Base-by-base conservation (phyloP, 1,140 invertebrate genomes). In the Euborellia annulipes region DNA sequence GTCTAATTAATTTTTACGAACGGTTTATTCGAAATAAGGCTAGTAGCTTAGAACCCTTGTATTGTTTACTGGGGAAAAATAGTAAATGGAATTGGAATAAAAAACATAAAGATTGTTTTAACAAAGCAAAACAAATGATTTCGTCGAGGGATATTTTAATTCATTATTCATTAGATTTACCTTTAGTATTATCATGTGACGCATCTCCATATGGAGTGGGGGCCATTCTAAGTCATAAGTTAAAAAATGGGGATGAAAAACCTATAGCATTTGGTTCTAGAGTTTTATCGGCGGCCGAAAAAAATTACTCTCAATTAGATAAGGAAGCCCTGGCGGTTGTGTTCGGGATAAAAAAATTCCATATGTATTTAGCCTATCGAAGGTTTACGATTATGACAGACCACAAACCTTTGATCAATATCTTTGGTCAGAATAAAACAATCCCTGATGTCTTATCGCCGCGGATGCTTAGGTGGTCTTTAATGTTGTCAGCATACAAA, bases 321-420 rank as follows among this genome's bases (percentile, higher is more conserved):
- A 69, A 63, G 50, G 70, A 78, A 58, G 66, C 63, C 8, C 50
- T 69, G 13, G 61, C 63, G 2, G 62, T 75, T 8, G 48, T 72
- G 1, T 74, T 59, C 54, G 65, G 62, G 3, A 58, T 75, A 3
- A 60, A 62, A 45, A 67, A 67, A 53, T 75, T 74, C 54, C 58
- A 69, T 30, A 52, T 68, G 23, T 76, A 67, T 51, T 41, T 78
- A 3, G 63, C 57, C 51, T 70, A 71, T 30, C 48, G 59, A 17
- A 40, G 55, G 13, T 75, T 75, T 57, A 55, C 53, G 3, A 48
- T 72, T 11, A 47, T 55, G 36, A 70, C 65, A 1, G 71, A 73
- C 47, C 65, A 71, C 47, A 60, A 66, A 45, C 70, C 70, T 1
- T 48, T 75, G 6, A 49, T 58, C 6, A 51, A 54, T n/a, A 59